These are phyloP conservation scores for Altica lythri DNA, from an alignment of 2,888 invertebrate species.

Conservation along the genomic window DNA sequence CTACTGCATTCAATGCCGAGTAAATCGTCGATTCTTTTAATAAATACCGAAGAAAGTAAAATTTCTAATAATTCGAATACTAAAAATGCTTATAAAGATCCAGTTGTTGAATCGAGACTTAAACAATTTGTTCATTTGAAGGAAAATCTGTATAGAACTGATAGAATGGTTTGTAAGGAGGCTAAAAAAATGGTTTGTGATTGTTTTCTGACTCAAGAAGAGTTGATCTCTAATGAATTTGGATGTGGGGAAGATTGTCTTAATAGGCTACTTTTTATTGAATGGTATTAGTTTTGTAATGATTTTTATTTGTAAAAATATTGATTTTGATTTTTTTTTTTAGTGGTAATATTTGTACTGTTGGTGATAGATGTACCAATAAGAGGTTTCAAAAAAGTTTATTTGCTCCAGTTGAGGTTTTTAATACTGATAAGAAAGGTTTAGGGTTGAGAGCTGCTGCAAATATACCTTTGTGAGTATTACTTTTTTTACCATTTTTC, in stretches of 20 bases:
- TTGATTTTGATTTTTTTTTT: constrained; percentile 30
- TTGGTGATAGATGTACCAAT: constrained; percentile 90
- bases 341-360: constrained; percentile 88
- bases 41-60: too few species aligned
- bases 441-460: constrained; percentile 84
- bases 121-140: constrained; percentile 79
- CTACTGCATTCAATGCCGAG: constrained; percentile 28
- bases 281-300: constrained; percentile 73
- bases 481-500: constrained; percentile 30
- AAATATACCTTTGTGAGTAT: constrained; percentile 72
- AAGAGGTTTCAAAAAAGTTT: constrained; percentile 89
- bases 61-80: too few species aligned
- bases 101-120: constrained; percentile 64
- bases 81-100: too few species aligned
- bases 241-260: constrained; percentile 97
- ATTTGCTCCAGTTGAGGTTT: constrained; percentile 84
- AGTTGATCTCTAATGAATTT: constrained; percentile 77
- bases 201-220: constrained; percentile 87
- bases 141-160: constrained; percentile 85
- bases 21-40: too few species aligned
- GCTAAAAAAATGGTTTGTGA: constrained; percentile 94
- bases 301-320: neutral
- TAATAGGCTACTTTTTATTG: constrained; percentile 96
- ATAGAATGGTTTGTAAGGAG: constrained; percentile 86
- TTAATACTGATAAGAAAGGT: constrained; percentile 92